Evolutionary conservation across 2,888 invertebrate species (phyloP), one percentile per base, ranked within the genome.

Genomic region (Apamea crenata): DNA sequence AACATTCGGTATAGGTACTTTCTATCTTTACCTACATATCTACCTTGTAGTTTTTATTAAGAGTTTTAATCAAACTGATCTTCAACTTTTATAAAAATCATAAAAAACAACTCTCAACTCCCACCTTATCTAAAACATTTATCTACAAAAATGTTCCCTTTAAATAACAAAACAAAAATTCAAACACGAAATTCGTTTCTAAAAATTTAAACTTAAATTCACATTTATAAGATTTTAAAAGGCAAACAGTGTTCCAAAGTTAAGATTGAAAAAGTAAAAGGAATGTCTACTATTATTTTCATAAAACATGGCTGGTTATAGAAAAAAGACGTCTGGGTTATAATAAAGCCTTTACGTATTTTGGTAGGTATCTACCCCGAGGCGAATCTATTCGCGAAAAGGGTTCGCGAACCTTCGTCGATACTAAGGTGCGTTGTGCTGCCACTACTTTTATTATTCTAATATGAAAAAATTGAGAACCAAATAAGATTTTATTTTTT

Each of bases 381-480:
- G 86, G 88, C 89, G 81, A 89, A 89, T 89, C 88, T 89, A 89
- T 90, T 87, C 82, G 65, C 86, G 89, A 91, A 91, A 93, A 91
- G 90, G 90, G 90, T 91, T 90, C 78, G 61, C 77, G 70, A 84
- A 77, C 84, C 81, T 84, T 74, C 68, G 71, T 75, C 85, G 81
- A 85, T 86, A 82, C 82, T 12, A 29, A 40, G 16, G 32, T 82
- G 63, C 65, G 65, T 65, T 75, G 74, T 74, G 73, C 81, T 70
- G 63, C 74, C 78, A 80, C 36, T 50, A 67, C 10, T 80, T 10
- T 12, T 36, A 67, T 50, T 36, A 71, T 56, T 47, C 21, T 29
- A 50, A 50, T 65, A 53, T 18, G 0, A 29, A 59, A 68, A 74
- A 47, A 59, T 36, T 56, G 47, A 12, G 2, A 56, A 5, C 21